Percentiles rank a stretch among this genome's conserved stretches.
Evolutionary conservation across 1,140 invertebrate species (phyloP).

Genomic region (Bombus sylvicola): DNA sequence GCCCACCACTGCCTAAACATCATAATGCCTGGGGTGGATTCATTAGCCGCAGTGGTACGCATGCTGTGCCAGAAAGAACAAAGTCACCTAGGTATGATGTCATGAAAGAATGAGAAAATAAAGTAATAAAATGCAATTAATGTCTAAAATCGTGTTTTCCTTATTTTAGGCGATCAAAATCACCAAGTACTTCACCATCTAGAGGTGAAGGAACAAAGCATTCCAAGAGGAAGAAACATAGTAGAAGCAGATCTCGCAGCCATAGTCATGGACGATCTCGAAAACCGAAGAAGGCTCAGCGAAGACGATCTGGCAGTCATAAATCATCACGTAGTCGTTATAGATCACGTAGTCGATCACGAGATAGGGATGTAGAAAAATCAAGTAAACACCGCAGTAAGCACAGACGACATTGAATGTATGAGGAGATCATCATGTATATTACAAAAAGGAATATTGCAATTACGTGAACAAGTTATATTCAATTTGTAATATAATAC

Average conservation of each 20-base stretch:
- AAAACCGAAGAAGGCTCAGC: slow-evolving; percentile 80
- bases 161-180: slow-evolving; percentile 78
- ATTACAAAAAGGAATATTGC: neutral
- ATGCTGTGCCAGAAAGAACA: slow-evolving; percentile 77
- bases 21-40: slow-evolving; percentile 88
- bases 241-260: slow-evolving; percentile 83
- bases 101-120: neutral
- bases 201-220: slow-evolving; percentile 78
- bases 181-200: slow-evolving; percentile 75
- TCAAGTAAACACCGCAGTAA: slow-evolving; percentile 79
- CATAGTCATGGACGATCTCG: slow-evolving; percentile 82
- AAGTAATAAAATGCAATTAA: neutral
- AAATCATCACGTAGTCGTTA: slow-evolving; percentile 83
- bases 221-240: slow-evolving; percentile 82
- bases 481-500: slow-evolving; percentile 47
- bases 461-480: neutral
- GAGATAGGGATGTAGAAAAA: slow-evolving; percentile 79
- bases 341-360: slow-evolving; percentile 83
- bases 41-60: slow-evolving; percentile 82
- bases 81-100: slow-evolving; percentile 78
- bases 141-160: slow-evolving; percentile 26
- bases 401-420: slow-evolving; percentile 74
- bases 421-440: neutral
- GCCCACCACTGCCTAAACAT: slow-evolving; percentile 81
- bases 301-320: slow-evolving; percentile 80